phyloP scores from a whole-genome alignment of 2,888 invertebrate genomes.

The Romanomermis culicivorax region DNA sequence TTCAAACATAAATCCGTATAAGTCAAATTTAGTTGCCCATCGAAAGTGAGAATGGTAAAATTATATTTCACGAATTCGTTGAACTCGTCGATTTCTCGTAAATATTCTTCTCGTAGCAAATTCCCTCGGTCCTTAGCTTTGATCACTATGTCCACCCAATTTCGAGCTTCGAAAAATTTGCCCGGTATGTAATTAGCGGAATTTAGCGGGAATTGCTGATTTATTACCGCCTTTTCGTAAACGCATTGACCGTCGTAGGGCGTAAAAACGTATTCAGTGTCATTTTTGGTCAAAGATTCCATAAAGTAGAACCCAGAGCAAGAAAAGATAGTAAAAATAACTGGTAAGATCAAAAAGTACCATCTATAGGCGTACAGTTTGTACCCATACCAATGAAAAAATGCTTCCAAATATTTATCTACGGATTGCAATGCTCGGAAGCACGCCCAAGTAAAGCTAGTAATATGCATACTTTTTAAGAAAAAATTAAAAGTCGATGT shows the following conservation, averaged over 20 bases:
- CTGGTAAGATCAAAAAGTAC: constrained; percentile 5
- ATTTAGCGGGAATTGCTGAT: constrained; percentile 24
- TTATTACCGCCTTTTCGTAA: constrained; percentile 42
- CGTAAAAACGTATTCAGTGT: constrained; percentile 46
- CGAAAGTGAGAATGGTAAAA: constrained; percentile 14
- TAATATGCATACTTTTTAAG: too few species aligned
- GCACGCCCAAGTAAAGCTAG: background rate
- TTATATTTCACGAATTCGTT: constrained; percentile 21
- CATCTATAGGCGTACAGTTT: constrained; percentile 8
- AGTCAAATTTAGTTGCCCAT: background rate
- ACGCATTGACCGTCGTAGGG: constrained; percentile 56
- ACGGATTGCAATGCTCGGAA: background rate
- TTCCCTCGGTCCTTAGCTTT: constrained; percentile 3
- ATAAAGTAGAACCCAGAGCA: constrained; percentile 7
- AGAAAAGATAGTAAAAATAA: constrained; percentile 1
- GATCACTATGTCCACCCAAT: constrained; percentile 21
- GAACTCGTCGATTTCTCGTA: constrained; percentile 21
- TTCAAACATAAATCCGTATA: constrained; percentile 4
- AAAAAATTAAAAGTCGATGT: too few species aligned
- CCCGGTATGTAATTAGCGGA: constrained; percentile 25
- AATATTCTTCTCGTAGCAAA: constrained; percentile 1
- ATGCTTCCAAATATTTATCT: background rate
- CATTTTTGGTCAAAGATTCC: background rate
- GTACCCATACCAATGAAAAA: constrained; percentile 5
- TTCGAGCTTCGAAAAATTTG: constrained; percentile 25